These are phyloP conservation scores for Pardosa pseudoannulata DNA, from an alignment of 2,888 invertebrate species.

Conservation along the genomic window DNA sequence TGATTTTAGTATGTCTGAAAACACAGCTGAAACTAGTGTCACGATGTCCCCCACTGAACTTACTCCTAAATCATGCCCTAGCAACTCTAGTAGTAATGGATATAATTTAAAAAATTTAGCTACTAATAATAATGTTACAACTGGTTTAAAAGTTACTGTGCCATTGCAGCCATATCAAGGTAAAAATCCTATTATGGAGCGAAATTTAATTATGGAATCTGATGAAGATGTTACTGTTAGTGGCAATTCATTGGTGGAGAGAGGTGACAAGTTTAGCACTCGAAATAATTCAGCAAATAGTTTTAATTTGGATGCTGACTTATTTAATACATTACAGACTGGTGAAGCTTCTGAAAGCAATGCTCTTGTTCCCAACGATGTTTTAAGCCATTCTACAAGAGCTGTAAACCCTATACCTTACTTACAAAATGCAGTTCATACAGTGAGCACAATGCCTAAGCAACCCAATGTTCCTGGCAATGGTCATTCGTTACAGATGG, in stretches of 20 bases:
- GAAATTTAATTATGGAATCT: slow-evolving; percentile 83
- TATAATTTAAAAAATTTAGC: slow-evolving; percentile 76
- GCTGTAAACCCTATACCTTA: slow-evolving; percentile 82
- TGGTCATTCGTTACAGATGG: slow-evolving; percentile 73
- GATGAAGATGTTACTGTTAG: slow-evolving; percentile 80
- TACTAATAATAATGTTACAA: slow-evolving; percentile 58
- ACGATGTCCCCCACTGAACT: slow-evolving; percentile 81
- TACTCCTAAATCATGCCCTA: slow-evolving; percentile 78
- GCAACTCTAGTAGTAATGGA: slow-evolving; percentile 78
- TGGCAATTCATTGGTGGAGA: slow-evolving; percentile 77
- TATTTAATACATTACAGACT: slow-evolving; percentile 75
- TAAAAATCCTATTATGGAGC: slow-evolving; percentile 87
- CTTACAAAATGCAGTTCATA: slow-evolving; percentile 84
- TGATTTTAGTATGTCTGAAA: slow-evolving; percentile 77
- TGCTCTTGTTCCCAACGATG: slow-evolving; percentile 80
- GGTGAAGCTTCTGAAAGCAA: slow-evolving; percentile 77
- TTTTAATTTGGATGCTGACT: slow-evolving; percentile 73
- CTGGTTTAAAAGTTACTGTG: slow-evolving; percentile 75
- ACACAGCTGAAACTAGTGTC: slow-evolving; percentile 82
- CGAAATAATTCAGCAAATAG: slow-evolving; percentile 38
- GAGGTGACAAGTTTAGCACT: slow-evolving; percentile 73
- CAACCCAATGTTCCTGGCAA: slow-evolving; percentile 77
- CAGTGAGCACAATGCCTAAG: slow-evolving; percentile 76
- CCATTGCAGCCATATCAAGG: slow-evolving; percentile 88
- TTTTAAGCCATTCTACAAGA: slow-evolving; percentile 76